phyloP scores from a whole-genome alignment of 2,113 vertebrate species.

The Gavialis gangeticus region DNA sequence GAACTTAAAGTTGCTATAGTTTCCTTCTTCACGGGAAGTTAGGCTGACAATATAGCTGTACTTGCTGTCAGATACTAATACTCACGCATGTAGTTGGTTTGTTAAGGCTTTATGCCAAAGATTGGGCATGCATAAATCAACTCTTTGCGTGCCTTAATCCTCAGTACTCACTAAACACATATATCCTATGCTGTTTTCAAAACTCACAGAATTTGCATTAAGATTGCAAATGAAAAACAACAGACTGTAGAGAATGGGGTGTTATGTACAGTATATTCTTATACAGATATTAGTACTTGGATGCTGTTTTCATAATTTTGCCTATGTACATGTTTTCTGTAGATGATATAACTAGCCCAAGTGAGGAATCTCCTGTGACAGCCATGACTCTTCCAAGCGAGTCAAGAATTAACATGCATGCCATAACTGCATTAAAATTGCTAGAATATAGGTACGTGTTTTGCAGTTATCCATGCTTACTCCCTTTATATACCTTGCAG shows the following conservation, averaged over 20 bases:
- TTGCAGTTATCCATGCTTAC: fast-evolving
- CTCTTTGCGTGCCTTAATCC: not conserved
- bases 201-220: fast-evolving
- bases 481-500: too few species aligned
- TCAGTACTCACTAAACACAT: not conserved
- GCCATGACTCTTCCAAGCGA: constrained; percentile 95
- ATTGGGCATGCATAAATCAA: not conserved
- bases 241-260: not conserved
- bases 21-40: not conserved
- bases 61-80: fast-evolving
- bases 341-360: constrained; percentile 78
- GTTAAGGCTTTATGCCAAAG: not conserved
- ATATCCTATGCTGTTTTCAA: not conserved
- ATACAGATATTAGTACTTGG: not conserved
- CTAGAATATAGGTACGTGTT: constrained; percentile 87
- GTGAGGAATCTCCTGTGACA: constrained; percentile 71
- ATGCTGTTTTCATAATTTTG: not conserved
- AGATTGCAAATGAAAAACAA: not conserved
- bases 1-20: not conserved
- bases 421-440: constrained; percentile 85
- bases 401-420: constrained; percentile 84
- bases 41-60: not conserved
- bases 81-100: fast-evolving
- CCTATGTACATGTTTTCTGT: not conserved
- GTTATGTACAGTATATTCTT: not conserved